Evolutionary conservation across 2,113 vertebrate genomes (phyloP).

Genomic region (Oryzias curvinotus): DNA sequence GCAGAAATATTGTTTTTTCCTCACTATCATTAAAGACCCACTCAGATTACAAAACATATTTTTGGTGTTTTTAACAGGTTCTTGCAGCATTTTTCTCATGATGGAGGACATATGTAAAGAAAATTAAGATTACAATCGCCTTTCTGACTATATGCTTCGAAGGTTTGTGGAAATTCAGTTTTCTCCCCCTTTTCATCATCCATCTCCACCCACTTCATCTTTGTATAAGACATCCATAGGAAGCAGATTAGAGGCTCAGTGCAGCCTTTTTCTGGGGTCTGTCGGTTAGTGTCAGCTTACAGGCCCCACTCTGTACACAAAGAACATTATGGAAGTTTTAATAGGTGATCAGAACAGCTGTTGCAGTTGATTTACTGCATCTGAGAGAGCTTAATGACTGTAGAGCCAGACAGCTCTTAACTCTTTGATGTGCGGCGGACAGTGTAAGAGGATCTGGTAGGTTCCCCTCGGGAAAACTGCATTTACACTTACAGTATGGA

Average conservation of each 20-base stretch:
- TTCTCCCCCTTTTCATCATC: constrained; percentile 43
- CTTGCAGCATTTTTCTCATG: not conserved
- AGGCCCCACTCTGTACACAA: constrained; percentile 56
- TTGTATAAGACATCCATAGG: constrained; percentile 36
- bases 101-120: too few species aligned
- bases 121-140: too few species aligned
- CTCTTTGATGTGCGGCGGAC: constrained; percentile 71
- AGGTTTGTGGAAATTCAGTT: too few species aligned
- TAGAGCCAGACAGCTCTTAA: constrained; percentile 73
- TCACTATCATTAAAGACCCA: not conserved
- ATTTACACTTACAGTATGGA: constrained; percentile 36
- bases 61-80: not conserved
- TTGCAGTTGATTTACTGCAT: constrained; percentile 74
- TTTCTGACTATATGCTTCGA: too few species aligned
- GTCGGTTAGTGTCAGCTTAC: constrained; percentile 64
- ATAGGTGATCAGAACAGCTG: constrained; percentile 76
- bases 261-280: constrained; percentile 56
- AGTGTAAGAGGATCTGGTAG: constrained; percentile 72
- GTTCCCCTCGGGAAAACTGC: constrained; percentile 54
- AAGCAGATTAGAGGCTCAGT: constrained; percentile 52
- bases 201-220: constrained; percentile 35
- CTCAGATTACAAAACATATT: not conserved
- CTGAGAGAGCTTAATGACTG: constrained; percentile 74
- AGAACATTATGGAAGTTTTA: constrained; percentile 68
- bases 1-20: not conserved